Evolutionary conservation across 2,888 invertebrate species (phyloP), one percentile per base, ranked within the genome.

Genomic region (Lathronympha strigana): DNA sequence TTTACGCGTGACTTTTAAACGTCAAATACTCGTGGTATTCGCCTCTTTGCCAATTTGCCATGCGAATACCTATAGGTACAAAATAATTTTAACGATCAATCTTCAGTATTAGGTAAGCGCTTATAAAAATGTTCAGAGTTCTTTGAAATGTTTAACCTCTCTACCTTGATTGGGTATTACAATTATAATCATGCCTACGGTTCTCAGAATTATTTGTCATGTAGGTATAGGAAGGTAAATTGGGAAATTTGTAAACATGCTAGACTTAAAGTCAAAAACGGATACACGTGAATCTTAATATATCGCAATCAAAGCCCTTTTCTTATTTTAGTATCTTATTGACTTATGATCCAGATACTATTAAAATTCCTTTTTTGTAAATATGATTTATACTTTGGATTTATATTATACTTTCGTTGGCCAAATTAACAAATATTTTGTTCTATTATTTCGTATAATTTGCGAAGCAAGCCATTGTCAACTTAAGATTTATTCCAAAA

Each of bases 1-100:
- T 80, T 78, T 78, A 61, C 54, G 70, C 71, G 71, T 69, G 68
- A 74, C 74, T 76, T 83, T 81, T 72, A 72, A 73, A 77, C 76
- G 71, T 72, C 70, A 73, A 75, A 77, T 69, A 68, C 69, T 70
- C 63, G 62, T 63, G 66, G 61, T 69, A 68, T 67, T 69, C 66
- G 61, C 57, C 43, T 36, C 68, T 66, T 63, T n/a, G 47, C 60
- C 60, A 66, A 66, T 66, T 66, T 61, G 4, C 61, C 40, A 13
- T 36, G 54, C 31, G 60, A 61, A 60, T 54, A 49, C 66, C 47
- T 61, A 54, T 53, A 60, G 28, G 28, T 64, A 40, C 38, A 21
- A 31, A 49, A 54, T 54, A 5, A 61, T 61, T 61, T 54, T 54
- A 61, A 66, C 54, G 66, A 61, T 28, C 45, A 60, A 64, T 61